phyloP scores from a whole-genome alignment of 2,113 vertebrate species.

The Leptobrachium ailaonicum region DNA sequence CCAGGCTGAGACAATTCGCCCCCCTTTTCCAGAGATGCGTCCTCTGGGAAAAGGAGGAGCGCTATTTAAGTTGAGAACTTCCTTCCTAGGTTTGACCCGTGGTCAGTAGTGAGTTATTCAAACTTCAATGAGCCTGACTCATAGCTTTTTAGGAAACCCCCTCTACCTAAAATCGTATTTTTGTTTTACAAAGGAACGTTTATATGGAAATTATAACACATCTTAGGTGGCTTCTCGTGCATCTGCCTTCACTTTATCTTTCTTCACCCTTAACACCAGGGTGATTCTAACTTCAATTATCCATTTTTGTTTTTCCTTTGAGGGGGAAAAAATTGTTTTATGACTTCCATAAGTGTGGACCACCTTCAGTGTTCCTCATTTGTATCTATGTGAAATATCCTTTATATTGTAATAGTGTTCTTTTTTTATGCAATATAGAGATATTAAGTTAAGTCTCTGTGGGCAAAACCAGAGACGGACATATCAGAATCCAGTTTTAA shows the following conservation, averaged over 20 bases:
- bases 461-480: no score
- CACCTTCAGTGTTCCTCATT: no score
- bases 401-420: no score
- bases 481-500: no score
- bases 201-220: slow-evolving; percentile 24
- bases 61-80: slow-evolving; percentile 49
- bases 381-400: no score
- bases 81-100: slow-evolving; percentile 48
- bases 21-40: slow-evolving; percentile 7
- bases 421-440: no score
- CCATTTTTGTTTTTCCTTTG: no score
- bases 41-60: slow-evolving; percentile 48
- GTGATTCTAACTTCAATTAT: not conserved
- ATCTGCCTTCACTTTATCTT: slow-evolving; percentile 29
- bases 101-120: slow-evolving; percentile 22
- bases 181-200: slow-evolving; percentile 45
- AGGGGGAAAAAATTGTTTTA: no score
- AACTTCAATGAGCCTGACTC: slow-evolving; percentile 42
- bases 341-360: no score
- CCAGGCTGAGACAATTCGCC: not conserved
- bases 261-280: slow-evolving; percentile 20
- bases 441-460: no score
- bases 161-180: slow-evolving; percentile 51
- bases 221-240: slow-evolving; percentile 18
- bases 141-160: slow-evolving; percentile 54